Evolutionary conservation across 2,113 vertebrate genomes (phyloP).

Genomic region (Indri indri): DNA sequence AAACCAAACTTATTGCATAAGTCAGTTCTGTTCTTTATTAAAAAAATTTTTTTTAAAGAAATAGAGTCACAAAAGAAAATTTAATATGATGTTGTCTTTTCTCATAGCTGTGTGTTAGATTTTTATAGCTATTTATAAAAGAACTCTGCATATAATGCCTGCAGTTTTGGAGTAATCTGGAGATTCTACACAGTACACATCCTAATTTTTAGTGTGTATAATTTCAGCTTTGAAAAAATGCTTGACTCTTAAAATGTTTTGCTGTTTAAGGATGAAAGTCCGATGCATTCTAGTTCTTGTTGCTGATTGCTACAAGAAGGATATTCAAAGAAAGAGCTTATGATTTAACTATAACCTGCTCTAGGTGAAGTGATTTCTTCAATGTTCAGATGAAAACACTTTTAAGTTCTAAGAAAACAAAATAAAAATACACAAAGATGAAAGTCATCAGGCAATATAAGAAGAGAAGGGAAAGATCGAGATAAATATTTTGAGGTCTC

Average conservation of each 20-base stretch:
- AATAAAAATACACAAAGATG: conserved; percentile 37
- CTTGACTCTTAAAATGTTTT: not conserved
- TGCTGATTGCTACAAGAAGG: not conserved
- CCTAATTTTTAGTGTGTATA: not conserved
- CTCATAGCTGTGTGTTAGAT: not conserved
- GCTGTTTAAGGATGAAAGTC: not conserved
- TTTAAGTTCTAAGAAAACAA: conserved; percentile 38
- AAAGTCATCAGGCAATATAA: not conserved
- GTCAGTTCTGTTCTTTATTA: not conserved
- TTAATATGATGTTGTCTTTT: not conserved
- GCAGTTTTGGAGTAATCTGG: not conserved
- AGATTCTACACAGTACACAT: not conserved
- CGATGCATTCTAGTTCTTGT: conserved; percentile 30
- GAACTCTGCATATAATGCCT: not conserved
- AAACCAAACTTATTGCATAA: not conserved
- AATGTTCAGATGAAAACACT: conserved; percentile 27
- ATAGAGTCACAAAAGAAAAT: not conserved
- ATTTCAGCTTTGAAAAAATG: not conserved
- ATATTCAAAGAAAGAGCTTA: not conserved
- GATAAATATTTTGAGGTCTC: not conserved
- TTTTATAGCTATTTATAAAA: not conserved
- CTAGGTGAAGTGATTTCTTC: not conserved
- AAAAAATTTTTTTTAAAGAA: not conserved
- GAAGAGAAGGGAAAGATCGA: not conserved
- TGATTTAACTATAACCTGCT: not conserved